Conservation (phyloP, 2,888 invertebrate genomes). For the Cyclophora albipunctata region DNA sequence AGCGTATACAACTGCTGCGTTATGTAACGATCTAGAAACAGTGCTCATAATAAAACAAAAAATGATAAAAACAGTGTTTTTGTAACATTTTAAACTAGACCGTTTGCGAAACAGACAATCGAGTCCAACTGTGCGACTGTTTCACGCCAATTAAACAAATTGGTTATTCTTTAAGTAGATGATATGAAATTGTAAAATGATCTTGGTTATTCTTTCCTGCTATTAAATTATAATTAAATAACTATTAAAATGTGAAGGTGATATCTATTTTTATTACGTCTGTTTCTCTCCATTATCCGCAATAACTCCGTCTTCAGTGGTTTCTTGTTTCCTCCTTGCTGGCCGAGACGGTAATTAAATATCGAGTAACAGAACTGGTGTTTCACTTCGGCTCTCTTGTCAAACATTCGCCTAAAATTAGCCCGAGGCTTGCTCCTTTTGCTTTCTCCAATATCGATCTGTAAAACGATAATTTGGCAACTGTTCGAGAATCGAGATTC, state of each 20-base stretch:
- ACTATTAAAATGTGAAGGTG: too few species aligned
- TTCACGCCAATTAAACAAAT: constrained; percentile 25
- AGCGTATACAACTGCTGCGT: background rate
- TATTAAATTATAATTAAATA: too few species aligned
- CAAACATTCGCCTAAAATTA: constrained; percentile 31
- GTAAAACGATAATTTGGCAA: constrained; percentile 15
- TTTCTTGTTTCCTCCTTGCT: too few species aligned
- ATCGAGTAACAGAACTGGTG: too few species aligned
- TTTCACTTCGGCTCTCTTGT: constrained; percentile 18
- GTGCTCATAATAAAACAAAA: constrained; percentile 1
- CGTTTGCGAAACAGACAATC: constrained; percentile 26
- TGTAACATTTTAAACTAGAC: constrained; percentile 25
- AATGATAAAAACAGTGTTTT: constrained; percentile 14
- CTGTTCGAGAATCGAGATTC: constrained; percentile 9
- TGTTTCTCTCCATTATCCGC: too few species aligned
- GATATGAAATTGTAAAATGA: too few species aligned
- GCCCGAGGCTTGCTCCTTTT: constrained; percentile 19
- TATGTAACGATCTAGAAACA: constrained; percentile 4
- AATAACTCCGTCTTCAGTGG: too few species aligned
- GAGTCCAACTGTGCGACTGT: constrained; percentile 22
- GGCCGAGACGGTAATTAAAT: too few species aligned
- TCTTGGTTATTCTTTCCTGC: too few species aligned
- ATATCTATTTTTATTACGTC: too few species aligned
- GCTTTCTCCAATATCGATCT: constrained; percentile 12
- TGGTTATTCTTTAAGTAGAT: constrained; percentile 13